A percentile compares a stretch with the other conserved stretches of the same genome.
These are phyloP conservation scores for Pelagia noctiluca DNA, from an alignment of 30 jellyfish, hydroid and myxozoan species.

Conservation along the genomic window DNA sequence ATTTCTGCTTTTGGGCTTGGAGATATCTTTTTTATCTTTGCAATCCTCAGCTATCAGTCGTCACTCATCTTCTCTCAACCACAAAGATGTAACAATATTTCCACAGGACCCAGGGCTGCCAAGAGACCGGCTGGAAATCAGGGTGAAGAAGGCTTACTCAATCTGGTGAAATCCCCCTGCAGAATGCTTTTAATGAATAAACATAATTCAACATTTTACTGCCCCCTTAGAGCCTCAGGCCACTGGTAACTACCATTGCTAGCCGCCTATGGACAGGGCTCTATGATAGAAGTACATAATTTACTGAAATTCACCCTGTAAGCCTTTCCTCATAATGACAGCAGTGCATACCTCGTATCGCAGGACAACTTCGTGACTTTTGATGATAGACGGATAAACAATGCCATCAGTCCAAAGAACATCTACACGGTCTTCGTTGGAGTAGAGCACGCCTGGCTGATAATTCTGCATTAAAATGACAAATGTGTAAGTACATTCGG, in stretches of 20 bases:
- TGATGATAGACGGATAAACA: slow-evolving; percentile 71
- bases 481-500: too few relatives aligned
- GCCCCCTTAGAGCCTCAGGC: background rate
- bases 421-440: slow-evolving; percentile 67
- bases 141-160: too few relatives aligned
- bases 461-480: too few relatives aligned
- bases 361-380: slow-evolving; percentile 56
- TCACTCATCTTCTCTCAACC: too few relatives aligned
- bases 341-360: slow-evolving; percentile 80
- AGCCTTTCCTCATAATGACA: too few relatives aligned
- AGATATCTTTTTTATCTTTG: too few relatives aligned
- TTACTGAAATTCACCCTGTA: background rate
- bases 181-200: background rate
- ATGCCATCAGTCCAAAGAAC: slow-evolving; percentile 90
- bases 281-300: background rate
- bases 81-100: too few relatives aligned
- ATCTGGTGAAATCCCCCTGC: too few relatives aligned
- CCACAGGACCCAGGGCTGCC: too few relatives aligned
- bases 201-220: background rate
- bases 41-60: too few relatives aligned
- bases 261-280: background rate
- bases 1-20: too few relatives aligned
- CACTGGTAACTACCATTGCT: background rate
- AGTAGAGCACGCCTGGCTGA: slow-evolving; percentile 55
- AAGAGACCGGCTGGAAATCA: too few relatives aligned